A percentile compares a stretch with the other conserved stretches of the same genome.
Evolutionary conservation across 1,140 invertebrate genomes (phyloP).

Genomic region (Planococcus citri): DNA sequence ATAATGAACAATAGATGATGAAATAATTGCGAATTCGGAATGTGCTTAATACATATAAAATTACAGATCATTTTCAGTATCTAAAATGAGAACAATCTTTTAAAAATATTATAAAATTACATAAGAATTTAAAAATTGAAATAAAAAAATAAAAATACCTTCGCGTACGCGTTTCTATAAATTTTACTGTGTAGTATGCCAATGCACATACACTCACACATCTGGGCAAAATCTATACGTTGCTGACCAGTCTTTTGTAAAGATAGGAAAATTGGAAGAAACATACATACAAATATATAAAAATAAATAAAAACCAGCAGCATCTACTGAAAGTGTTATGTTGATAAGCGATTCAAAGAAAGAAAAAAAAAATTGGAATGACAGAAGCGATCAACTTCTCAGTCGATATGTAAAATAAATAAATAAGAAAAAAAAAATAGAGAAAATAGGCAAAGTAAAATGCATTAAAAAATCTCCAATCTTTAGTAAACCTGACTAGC

Average conservation of each 20-base stretch:
- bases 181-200: not conserved
- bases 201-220: not conserved
- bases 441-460: not conserved
- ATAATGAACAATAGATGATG: not conserved
- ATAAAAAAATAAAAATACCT: not conserved
- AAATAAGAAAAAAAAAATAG: not conserved
- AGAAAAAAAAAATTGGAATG: not conserved
- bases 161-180: not conserved
- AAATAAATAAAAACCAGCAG: not conserved
- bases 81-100: not conserved
- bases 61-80: not conserved
- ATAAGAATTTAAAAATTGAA: not conserved
- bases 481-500: not conserved
- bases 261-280: not conserved
- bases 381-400: not conserved
- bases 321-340: not conserved
- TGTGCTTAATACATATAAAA: not conserved
- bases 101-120: constrained; percentile 2
- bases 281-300: not conserved
- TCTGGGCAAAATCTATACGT: not conserved
- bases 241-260: not conserved
- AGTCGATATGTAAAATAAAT: not conserved
- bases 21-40: not conserved
- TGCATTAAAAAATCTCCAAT: not conserved
- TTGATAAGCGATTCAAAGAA: not conserved